Percentiles rank a stretch among this genome's conserved stretches.
These are phyloP conservation scores for Helarctos malayanus DNA, from an alignment of 2,797 vertebrate species.

Conservation along the genomic window DNA sequence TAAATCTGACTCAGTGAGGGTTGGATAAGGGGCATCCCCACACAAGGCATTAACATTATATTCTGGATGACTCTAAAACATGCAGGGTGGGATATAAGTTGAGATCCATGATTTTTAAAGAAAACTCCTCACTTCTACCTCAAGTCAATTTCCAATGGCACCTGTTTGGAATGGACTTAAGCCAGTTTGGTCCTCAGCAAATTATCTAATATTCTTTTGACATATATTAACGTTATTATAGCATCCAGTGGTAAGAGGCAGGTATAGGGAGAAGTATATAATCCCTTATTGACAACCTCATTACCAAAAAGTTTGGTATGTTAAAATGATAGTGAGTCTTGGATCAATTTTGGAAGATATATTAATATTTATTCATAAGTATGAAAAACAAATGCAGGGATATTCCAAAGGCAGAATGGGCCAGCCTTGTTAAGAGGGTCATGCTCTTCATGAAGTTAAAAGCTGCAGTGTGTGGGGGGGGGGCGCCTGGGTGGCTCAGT, in stretches of 20 bases:
- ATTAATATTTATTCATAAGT: background rate
- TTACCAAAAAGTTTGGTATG: background rate
- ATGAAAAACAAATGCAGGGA: constrained; percentile 24
- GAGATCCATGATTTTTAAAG: constrained; percentile 18
- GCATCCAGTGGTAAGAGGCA: background rate
- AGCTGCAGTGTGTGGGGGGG: background rate
- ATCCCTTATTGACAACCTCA: background rate
- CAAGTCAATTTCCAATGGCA: background rate
- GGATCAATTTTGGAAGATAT: background rate
- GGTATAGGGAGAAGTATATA: background rate
- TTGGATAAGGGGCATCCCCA: background rate
- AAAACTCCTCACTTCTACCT: background rate
- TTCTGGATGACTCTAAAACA: constrained; percentile 15
- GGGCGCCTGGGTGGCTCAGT: too few species aligned
- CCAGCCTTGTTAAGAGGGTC: background rate
- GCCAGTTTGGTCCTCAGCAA: background rate
- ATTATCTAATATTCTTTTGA: background rate
- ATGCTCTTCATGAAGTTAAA: background rate
- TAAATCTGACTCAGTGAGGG: background rate
- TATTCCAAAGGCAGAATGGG: background rate
- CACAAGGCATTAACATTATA: background rate
- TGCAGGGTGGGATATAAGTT: background rate
- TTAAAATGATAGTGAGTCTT: background rate
- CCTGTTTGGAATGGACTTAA: background rate
- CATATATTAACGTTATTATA: background rate